Evolutionary conservation across 2,113 vertebrate species (phyloP), one percentile per base, ranked within the genome.

Genomic region (Sakesphorus luctuosus): DNA sequence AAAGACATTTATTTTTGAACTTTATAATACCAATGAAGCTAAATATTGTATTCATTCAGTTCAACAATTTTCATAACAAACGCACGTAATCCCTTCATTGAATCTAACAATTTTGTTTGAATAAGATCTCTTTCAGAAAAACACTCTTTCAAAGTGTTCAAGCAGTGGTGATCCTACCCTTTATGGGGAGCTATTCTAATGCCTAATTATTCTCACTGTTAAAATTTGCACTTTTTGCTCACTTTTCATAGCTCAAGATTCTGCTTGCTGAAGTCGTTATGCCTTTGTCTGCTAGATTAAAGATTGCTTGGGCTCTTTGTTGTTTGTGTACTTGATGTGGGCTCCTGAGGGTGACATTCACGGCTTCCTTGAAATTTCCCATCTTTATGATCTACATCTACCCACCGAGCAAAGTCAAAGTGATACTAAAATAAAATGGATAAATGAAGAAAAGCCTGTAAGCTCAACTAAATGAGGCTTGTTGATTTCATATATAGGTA

Each of bases 281-380:
- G 53, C 21, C 50, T 96, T 88, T 88, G 31, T 88, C 49, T 73
- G n/a, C 8, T 76, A 93, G 55, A 87, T 83, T 90, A 90, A 94
- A 90, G 66, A 56, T n/a, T 61, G 11, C 7, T 61, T 44, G 17
- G 6, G 11, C 17, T 85, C 46, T 95, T 95, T 96, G 40, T 74
- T 91, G 46, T 87, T 40, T 65, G 4, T 80, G 11, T 82, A 72
- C 62, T 87, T 85, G 46, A 47, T 88, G 31, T 85, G 50, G 46
- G 58, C 63, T 85, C 78, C 82, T 61, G 23, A 82, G 49, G 67
- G 28, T 79, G 44, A 14, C 69, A 73, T 69, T 94, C 58, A 84
- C 81, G 81, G 31, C 11, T 76, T 65, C 56, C 52, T 23, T 69
- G 61, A 92, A 93, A 76, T 59, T 17, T 84, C 13, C 11, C 15